These are phyloP conservation scores for Manis javanica DNA, from an alignment of 2,797 vertebrate genomes.

Conservation along the genomic window DNA sequence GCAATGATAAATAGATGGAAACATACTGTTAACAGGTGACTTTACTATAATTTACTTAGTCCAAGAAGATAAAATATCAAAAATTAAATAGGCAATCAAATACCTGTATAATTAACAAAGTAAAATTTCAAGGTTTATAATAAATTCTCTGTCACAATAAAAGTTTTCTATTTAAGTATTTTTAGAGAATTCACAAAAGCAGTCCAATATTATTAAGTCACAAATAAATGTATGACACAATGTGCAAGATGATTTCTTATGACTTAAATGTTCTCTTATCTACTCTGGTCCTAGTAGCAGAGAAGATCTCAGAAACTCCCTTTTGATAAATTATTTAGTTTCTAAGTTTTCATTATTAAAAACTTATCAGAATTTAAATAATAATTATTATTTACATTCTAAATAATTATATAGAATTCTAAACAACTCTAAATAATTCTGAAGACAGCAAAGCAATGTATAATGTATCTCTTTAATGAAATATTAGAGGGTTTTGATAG, in stretches of 20 bases:
- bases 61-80: not conserved
- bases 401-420: too few species aligned
- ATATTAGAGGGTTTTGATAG: conserved; percentile 74
- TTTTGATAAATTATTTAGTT: not conserved
- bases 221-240: not conserved
- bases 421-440: not conserved
- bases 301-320: not conserved
- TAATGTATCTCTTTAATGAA: conserved; percentile 52
- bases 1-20: not conserved
- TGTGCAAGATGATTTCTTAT: not conserved
- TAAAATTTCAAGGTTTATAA: not conserved
- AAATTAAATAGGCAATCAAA: not conserved
- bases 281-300: not conserved
- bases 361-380: conserved; percentile 49
- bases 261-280: not conserved
- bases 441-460: not conserved
- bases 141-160: not conserved
- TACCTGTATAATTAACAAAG: not conserved
- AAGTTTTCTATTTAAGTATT: not conserved
- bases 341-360: conserved; percentile 58
- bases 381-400: too few species aligned
- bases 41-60: not conserved
- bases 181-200: not conserved
- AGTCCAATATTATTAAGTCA: not conserved
- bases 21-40: not conserved